Evolutionary conservation across 2,888 invertebrate genomes (phyloP).

Genomic region (Chrysolina oricalcia): DNA sequence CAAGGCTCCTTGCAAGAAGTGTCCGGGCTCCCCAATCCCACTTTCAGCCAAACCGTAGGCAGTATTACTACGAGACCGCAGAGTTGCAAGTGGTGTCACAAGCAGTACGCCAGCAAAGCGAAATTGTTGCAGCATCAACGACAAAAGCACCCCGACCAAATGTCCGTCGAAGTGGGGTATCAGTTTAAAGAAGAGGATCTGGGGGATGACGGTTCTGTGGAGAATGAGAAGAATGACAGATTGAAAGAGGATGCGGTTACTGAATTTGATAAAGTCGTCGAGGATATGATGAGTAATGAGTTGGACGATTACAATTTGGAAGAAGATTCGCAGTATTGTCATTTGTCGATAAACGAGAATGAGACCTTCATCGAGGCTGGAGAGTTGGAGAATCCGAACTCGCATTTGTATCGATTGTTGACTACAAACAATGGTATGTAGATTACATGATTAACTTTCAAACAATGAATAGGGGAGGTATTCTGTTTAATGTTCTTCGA

Average conservation of each 20-base stretch:
- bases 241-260: constrained; percentile 34
- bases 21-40: constrained; percentile 75
- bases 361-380: constrained; percentile 52
- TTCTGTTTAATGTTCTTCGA: too few species aligned
- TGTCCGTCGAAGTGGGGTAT: constrained; percentile 55
- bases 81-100: constrained; percentile 86
- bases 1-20: constrained; percentile 60
- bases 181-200: constrained; percentile 37
- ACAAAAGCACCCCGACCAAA: constrained; percentile 75
- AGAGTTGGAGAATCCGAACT: constrained; percentile 61
- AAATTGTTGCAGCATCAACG: constrained; percentile 82
- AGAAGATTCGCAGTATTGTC: constrained; percentile 58
- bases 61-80: constrained; percentile 82
- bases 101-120: constrained; percentile 89
- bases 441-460: neutral
- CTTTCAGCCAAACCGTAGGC: constrained; percentile 82
- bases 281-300: constrained; percentile 49
- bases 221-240: constrained; percentile 20
- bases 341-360: constrained; percentile 56
- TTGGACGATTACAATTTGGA: constrained; percentile 49
- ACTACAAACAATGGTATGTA: constrained; percentile 67
- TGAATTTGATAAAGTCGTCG: constrained; percentile 47
- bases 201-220: constrained; percentile 19
- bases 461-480: too few species aligned
- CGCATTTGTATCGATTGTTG: constrained; percentile 67